Evolutionary conservation across 2,888 invertebrate genomes (phyloP).

Genomic region (Plagiodera versicolora): DNA sequence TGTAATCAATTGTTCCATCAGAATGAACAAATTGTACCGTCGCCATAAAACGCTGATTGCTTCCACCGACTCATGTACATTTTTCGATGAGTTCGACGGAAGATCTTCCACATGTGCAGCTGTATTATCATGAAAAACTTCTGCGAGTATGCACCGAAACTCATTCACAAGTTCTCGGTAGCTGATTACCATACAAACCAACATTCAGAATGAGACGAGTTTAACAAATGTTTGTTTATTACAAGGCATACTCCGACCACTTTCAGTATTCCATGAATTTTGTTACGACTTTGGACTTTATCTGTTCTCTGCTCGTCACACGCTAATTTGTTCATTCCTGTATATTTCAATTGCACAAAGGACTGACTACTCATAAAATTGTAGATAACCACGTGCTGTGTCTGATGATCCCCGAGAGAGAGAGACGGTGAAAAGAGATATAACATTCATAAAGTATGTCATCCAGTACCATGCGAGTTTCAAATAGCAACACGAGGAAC

Average conservation of each 20-base stretch:
- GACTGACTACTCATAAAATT: neutral
- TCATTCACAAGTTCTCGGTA: too few species aligned
- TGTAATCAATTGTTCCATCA: too few species aligned
- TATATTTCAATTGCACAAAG: neutral
- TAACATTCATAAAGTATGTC: conserved; percentile 1
- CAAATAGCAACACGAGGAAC: conserved; percentile 10
- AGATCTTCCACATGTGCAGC: too few species aligned
- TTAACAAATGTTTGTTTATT: neutral
- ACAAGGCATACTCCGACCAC: neutral
- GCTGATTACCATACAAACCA: neutral
- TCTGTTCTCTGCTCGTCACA: neutral
- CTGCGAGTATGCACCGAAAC: too few species aligned
- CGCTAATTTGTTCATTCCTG: neutral
- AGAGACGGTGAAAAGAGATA: neutral
- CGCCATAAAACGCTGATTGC: too few species aligned
- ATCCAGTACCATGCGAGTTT: conserved; percentile 8
- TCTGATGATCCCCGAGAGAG: neutral
- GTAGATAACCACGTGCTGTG: neutral
- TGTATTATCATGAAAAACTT: too few species aligned
- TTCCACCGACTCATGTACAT: too few species aligned
- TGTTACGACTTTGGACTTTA: neutral
- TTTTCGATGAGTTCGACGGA: too few species aligned
- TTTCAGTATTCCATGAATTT: neutral
- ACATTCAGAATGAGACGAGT: neutral
- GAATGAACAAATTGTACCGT: too few species aligned